Base-by-base conservation (phyloP, 2,113 vertebrate genomes). In the Mus spicilegus region DNA sequence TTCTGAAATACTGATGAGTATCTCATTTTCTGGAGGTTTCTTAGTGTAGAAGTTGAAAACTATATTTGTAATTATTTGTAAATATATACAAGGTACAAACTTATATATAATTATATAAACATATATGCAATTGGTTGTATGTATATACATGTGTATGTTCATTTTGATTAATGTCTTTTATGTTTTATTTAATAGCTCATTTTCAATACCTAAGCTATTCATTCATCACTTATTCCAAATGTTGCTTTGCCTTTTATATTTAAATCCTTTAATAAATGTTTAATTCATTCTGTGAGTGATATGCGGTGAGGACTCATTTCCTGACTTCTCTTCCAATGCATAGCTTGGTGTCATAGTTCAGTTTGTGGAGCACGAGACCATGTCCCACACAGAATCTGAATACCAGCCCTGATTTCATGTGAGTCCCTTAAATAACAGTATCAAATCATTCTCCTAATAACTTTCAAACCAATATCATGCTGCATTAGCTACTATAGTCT, bases 181-280 rank as follows among this genome's bases (percentile, higher is more conserved):
- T 39, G 9, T 87, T 22, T 87, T 96, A 1, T 42, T 95, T 96
- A 89, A 91, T 85, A 93, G 91, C 36, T 89, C 17, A 49, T 95
- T 89, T 49, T 46, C 51, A 49, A 72, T 0, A 54, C 24, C 78
- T 26, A 67, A 80, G 17, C 30, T 67, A 5, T 54, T 94, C 30
- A 49, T 89, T 33, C 3, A 56, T 3, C 20, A 56, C 84, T 95
- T 92, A 3, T 77, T 87, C 54, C 39, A 65, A 82, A 88, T 77
- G 4, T 46, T 61, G 76, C 87, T 85, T 88, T 96, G 19, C 5
- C 30, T 93, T 95, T 93, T 77, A 51, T 30, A 67, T 61, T 93
- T 81, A 90, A 1, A 65, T 49, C 78, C 16, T 89, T 94, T 93
- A 87, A 92, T 72, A 81, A 78, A 51, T 26, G 77, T 90, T 33